A percentile compares a stretch with the other conserved stretches of the same genome.
These are phyloP conservation scores for Baryphthengus martii DNA, from an alignment of 2,113 vertebrate species.

Conservation along the genomic window DNA sequence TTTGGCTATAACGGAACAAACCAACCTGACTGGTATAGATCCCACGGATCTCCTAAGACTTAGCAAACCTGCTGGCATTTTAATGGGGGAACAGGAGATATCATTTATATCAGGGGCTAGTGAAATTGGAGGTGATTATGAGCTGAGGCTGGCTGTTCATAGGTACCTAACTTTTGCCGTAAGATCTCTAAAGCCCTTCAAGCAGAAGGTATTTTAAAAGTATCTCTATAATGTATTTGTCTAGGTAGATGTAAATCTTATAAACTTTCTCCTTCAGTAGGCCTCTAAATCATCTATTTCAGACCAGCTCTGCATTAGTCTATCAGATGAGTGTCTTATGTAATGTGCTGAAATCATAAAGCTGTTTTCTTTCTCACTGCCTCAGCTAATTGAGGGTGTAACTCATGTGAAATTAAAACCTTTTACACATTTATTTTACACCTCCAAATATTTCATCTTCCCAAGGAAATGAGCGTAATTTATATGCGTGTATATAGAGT, in stretches of 20 bases:
- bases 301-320: neutral
- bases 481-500: neutral
- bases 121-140: neutral
- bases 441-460: neutral
- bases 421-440: neutral
- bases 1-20: neutral
- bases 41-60: neutral
- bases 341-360: neutral
- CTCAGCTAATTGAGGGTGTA: constrained; percentile 28
- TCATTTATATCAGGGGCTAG: neutral
- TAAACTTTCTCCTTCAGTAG: neutral
- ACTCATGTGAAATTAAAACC: constrained; percentile 1
- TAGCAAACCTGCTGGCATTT: neutral
- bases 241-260: neutral
- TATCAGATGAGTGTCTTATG: neutral
- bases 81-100: neutral
- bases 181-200: neutral
- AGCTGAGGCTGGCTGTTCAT: neutral
- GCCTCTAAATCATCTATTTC: neutral
- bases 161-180: neutral
- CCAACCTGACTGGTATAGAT: neutral
- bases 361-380: neutral
- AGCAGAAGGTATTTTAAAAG: neutral
- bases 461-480: neutral
- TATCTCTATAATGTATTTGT: neutral